phyloP scores from a whole-genome alignment of 2,113 vertebrate genomes.

The Eurypyga helias region DNA sequence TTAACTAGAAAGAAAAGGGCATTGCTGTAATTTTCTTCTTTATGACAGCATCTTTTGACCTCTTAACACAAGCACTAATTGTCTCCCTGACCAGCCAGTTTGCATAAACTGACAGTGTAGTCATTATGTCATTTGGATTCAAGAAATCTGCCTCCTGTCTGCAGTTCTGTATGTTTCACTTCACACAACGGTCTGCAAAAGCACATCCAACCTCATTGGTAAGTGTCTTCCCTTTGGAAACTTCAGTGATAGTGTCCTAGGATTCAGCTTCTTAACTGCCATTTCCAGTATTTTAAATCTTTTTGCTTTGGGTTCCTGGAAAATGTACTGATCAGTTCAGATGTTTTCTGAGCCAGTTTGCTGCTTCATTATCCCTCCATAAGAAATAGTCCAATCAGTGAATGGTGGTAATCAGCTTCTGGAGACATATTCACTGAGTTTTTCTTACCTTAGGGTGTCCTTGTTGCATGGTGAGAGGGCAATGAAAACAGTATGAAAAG shows the following conservation, averaged over 20 bases:
- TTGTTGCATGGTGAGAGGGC: background rate
- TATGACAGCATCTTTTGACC: background rate
- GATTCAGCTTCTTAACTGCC: background rate
- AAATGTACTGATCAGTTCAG: background rate
- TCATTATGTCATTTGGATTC: background rate
- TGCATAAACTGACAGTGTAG: background rate
- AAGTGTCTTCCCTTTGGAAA: background rate
- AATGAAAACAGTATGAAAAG: background rate
- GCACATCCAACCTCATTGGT: background rate
- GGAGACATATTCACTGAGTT: background rate
- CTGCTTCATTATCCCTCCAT: background rate
- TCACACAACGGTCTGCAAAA: background rate
- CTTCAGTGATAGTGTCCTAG: background rate
- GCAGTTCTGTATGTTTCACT: background rate
- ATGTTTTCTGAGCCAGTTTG: constrained; percentile 4
- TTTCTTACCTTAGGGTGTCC: background rate
- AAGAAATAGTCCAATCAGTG: background rate
- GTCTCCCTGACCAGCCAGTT: background rate
- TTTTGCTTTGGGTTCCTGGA: background rate
- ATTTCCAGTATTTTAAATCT: background rate
- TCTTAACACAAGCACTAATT: background rate
- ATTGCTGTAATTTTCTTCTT: background rate
- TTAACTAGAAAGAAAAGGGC: background rate
- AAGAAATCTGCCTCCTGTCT: background rate
- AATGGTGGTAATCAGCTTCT: background rate